phyloP scores from a whole-genome alignment of 2,113 vertebrate species.

The Cheilinus undulatus region DNA sequence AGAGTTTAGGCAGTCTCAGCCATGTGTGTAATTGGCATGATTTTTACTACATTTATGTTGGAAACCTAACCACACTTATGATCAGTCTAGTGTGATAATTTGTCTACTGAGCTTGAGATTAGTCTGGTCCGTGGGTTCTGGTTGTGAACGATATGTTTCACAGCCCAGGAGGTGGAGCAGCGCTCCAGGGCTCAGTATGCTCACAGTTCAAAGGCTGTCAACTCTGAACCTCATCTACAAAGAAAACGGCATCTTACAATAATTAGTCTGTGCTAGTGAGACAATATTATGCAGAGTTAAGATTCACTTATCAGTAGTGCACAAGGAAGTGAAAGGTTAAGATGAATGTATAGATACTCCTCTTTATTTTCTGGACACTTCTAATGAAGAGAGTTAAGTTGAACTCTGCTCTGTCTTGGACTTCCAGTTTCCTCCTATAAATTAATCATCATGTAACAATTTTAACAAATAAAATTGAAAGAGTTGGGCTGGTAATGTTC shows the following conservation, averaged over 20 bases:
- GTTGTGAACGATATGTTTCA: constrained; percentile 25
- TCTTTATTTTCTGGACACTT: neutral
- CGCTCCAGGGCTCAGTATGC: constrained; percentile 20
- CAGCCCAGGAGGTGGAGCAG: constrained; percentile 3
- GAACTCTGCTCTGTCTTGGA: neutral
- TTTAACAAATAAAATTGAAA: neutral
- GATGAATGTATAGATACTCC: neutral
- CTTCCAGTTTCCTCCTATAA: neutral
- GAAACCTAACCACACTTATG: constrained; percentile 29
- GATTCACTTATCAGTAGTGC: constrained; percentile 15
- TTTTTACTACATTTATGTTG: constrained; percentile 47
- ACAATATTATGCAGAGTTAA: constrained; percentile 25
- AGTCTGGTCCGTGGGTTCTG: constrained; percentile 21
- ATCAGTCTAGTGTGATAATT: constrained; percentile 45
- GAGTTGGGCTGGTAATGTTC: no score
- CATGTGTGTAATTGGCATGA: constrained; percentile 38
- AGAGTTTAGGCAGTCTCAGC: constrained; percentile 16
- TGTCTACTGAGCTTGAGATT: constrained; percentile 11
- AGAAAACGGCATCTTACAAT: constrained; percentile 30
- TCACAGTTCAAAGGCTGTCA: constrained; percentile 16
- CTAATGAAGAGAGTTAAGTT: neutral
- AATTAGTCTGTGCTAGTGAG: constrained; percentile 16
- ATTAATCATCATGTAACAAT: neutral
- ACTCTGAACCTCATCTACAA: constrained; percentile 18
- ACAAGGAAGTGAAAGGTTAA: constrained; percentile 4